These are phyloP conservation scores for Lasioglossum villosulum DNA, from an alignment of 2,888 invertebrate genomes.

Conservation along the genomic window DNA sequence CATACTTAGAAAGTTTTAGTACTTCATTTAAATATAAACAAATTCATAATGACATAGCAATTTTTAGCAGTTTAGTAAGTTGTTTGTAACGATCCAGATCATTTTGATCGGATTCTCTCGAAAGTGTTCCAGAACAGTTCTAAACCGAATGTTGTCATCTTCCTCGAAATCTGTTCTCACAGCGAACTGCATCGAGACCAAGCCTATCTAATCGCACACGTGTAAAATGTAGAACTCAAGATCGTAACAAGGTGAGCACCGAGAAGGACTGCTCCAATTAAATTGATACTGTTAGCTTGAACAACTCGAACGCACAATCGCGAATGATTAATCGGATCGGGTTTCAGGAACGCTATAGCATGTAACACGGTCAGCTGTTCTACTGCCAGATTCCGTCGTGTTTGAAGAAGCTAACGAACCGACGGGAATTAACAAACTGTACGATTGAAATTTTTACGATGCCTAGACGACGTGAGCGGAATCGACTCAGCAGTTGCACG, in stretches of 20 bases:
- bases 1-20: too few species aligned
- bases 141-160: not conserved
- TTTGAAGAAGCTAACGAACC: conserved; percentile 17
- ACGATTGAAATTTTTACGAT: conserved; percentile 11
- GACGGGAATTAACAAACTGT: conserved; percentile 5
- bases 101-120: not conserved
- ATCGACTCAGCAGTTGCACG: not conserved
- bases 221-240: not conserved
- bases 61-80: too few species aligned
- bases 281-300: conserved; percentile 1
- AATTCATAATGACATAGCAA: too few species aligned
- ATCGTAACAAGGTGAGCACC: not conserved
- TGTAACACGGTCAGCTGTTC: conserved; percentile 15
- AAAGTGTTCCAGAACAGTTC: not conserved
- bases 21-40: too few species aligned
- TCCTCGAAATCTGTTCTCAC: not conserved
- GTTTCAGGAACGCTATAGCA: not conserved
- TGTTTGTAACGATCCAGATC: too few species aligned
- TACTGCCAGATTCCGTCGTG: not conserved
- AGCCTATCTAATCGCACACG: not conserved
- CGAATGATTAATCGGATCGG: conserved; percentile 3
- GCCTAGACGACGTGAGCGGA: conserved; percentile 22
- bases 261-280: not conserved
- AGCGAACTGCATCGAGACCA: not conserved
- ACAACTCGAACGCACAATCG: not conserved